phyloP scores from a whole-genome alignment of 2,797 vertebrate species.

The Nothura maculosa region DNA sequence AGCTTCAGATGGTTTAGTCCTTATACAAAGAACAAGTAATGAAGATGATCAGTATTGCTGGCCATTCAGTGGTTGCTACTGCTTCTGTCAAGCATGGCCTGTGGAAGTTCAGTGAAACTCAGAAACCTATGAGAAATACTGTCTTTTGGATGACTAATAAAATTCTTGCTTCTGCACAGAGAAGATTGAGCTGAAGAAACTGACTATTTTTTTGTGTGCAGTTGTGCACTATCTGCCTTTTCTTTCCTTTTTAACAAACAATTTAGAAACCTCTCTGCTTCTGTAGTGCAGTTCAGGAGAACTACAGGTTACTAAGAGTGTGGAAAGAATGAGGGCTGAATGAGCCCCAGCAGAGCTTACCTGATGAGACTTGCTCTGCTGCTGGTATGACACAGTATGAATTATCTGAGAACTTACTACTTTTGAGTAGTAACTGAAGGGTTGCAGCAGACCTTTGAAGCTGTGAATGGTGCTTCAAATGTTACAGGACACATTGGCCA shows the following conservation, averaged over 20 bases:
- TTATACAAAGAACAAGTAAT: neutral
- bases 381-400: neutral
- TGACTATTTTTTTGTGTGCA: neutral
- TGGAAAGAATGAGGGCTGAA: neutral
- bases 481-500: neutral
- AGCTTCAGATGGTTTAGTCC: neutral
- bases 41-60: neutral
- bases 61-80: neutral
- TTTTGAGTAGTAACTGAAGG: neutral
- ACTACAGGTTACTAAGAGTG: neutral
- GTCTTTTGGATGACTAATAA: neutral
- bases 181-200: neutral
- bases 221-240: neutral
- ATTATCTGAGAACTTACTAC: neutral
- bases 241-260: neutral
- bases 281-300: neutral
- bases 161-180: neutral
- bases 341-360: neutral
- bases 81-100: neutral
- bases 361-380: neutral
- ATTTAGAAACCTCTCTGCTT: neutral
- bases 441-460: neutral
- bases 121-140: neutral
- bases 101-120: neutral
- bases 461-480: neutral